phyloP scores from a whole-genome alignment of 2,113 vertebrate species.

The Anoura caudifer region DNA sequence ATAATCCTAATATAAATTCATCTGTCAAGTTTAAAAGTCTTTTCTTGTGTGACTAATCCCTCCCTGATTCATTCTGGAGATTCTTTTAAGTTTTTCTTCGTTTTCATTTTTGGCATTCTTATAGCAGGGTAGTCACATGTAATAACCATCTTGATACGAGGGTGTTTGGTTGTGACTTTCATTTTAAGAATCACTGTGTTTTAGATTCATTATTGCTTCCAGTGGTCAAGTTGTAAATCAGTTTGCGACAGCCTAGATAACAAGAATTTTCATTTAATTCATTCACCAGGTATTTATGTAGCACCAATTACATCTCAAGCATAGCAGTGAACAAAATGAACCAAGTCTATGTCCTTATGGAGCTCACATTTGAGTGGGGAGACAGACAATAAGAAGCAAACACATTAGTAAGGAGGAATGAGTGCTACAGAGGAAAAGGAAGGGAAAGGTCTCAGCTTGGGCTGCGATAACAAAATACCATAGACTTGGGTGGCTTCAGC shows the following conservation, averaged over 20 bases:
- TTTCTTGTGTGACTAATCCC: not conserved
- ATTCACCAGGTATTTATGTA: not conserved
- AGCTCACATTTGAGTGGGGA: not conserved
- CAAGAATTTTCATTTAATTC: constrained; percentile 14
- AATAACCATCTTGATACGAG: not conserved
- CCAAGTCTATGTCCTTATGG: not conserved
- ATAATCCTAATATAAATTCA: constrained; percentile 35
- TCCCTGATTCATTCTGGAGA: not conserved
- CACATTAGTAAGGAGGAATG: not conserved
- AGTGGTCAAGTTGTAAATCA: not conserved
- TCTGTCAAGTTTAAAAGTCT: not conserved
- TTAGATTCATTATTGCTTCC: not conserved
- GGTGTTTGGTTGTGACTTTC: not conserved
- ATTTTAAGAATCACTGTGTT: not conserved
- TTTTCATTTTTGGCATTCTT: not conserved
- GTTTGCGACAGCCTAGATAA: not conserved
- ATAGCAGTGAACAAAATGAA: not conserved
- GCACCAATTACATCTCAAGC: not conserved
- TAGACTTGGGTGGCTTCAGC: not conserved
- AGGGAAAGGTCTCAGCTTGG: not conserved
- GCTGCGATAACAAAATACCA: not conserved
- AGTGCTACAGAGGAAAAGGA: not conserved
- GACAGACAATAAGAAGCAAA: not conserved
- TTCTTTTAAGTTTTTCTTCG: not conserved
- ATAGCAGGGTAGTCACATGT: not conserved